Conservation (phyloP, 2,113 vertebrate genomes). For the Chamaea fasciata region DNA sequence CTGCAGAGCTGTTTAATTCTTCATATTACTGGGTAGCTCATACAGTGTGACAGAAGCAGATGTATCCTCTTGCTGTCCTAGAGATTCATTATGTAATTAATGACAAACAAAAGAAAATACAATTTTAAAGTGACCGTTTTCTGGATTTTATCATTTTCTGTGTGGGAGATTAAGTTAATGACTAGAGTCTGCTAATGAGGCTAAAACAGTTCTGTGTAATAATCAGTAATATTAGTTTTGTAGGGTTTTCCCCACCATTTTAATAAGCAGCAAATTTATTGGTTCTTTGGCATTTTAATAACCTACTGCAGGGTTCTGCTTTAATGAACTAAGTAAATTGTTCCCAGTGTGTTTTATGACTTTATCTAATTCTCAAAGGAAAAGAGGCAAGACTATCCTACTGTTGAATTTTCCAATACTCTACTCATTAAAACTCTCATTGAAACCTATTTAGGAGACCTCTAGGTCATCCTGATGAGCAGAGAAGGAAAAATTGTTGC, state of each 20-base stretch:
- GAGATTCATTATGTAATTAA: conserved; percentile 41
- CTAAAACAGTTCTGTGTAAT: conserved; percentile 37
- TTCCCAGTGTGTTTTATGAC: conserved; percentile 64
- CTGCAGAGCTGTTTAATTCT: background rate
- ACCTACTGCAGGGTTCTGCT: conserved; percentile 66
- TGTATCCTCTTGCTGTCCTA: background rate
- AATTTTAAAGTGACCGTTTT: background rate
- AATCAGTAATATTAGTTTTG: conserved; percentile 57
- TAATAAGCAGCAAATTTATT: conserved; percentile 78
- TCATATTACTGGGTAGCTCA: background rate
- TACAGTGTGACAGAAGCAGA: background rate
- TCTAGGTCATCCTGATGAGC: conserved; percentile 84
- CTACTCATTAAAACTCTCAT: conserved; percentile 74
- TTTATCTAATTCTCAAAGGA: conserved; percentile 73
- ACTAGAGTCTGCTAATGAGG: conserved; percentile 44
- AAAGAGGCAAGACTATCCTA: conserved; percentile 58
- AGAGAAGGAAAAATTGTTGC: conserved; percentile 74
- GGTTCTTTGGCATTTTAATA: conserved; percentile 69
- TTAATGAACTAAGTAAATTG: conserved; percentile 83
- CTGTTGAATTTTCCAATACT: conserved; percentile 73
- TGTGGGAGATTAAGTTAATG: conserved; percentile 54
- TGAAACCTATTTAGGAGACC: conserved; percentile 67
- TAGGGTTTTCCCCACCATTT: conserved; percentile 54
- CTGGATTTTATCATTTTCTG: conserved; percentile 32
- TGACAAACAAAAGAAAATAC: conserved; percentile 41